phyloP scores from a whole-genome alignment of 2,113 vertebrate genomes.

The Chroicocephalus ridibundus region DNA sequence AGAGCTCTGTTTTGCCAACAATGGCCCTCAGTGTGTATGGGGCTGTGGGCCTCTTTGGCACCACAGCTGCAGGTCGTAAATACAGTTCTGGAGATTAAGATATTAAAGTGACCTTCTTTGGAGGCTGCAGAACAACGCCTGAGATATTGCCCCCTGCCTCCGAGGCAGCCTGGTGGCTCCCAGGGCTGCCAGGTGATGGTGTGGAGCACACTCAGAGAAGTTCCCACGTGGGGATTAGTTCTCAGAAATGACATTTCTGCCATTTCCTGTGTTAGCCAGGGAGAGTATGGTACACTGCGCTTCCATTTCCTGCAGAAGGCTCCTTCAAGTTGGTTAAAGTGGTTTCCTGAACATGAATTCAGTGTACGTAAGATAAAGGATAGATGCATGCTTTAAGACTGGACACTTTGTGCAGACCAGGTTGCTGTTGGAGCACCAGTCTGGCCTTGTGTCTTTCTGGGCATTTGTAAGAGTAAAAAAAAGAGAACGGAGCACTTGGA shows the following conservation, averaged over 20 bases:
- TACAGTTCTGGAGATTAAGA: conserved; percentile 21
- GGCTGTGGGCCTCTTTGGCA: conserved; percentile 26
- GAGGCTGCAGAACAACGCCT: not conserved
- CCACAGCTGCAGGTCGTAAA: conserved; percentile 51
- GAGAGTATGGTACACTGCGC: not conserved
- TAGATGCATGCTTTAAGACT: not conserved
- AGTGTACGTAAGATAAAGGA: not conserved
- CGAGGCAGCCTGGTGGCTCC: not conserved
- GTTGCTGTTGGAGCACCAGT: not conserved
- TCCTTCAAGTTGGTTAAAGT: not conserved
- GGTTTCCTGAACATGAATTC: not conserved
- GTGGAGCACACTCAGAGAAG: not conserved
- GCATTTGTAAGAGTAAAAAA: not conserved
- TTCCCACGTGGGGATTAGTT: not conserved
- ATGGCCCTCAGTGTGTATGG: not conserved
- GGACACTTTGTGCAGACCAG: not conserved
- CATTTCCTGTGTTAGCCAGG: not conserved
- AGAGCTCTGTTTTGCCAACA: conserved; percentile 32
- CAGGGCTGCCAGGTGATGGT: not conserved
- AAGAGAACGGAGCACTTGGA: not conserved
- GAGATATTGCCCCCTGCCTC: not conserved
- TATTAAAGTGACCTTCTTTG: not conserved
- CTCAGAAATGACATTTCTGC: not conserved
- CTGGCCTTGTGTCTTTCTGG: accelerated
- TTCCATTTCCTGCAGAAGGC: not conserved